Evolutionary conservation across 1,140 invertebrate genomes (phyloP).

Genomic region (Geopemphigus sp.): DNA sequence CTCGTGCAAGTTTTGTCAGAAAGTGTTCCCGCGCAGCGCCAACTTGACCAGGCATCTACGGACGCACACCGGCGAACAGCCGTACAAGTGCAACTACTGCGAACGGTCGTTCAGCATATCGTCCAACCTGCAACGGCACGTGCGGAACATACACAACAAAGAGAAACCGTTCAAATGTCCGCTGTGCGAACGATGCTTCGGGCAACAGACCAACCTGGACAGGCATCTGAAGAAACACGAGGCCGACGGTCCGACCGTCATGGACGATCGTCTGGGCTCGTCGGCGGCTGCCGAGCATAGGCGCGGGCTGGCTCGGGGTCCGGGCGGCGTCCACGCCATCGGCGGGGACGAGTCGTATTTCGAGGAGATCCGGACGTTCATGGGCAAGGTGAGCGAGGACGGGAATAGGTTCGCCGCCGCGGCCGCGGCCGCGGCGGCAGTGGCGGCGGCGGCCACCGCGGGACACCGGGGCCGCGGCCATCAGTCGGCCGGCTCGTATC

Average conservation of each 20-base stretch:
- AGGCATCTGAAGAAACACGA: slow-evolving; percentile 97
- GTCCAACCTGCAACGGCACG: slow-evolving; percentile 97
- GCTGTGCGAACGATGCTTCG: slow-evolving; percentile 87
- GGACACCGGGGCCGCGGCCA: not conserved
- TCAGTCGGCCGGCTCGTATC: not conserved
- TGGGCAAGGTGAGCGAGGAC: slow-evolving; percentile 78
- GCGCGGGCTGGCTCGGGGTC: slow-evolving; percentile 54
- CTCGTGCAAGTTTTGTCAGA: slow-evolving; percentile 97
- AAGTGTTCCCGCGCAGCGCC: slow-evolving; percentile 96
- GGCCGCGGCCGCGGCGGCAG: not conserved
- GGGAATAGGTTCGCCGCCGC: slow-evolving; percentile 52
- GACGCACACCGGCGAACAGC: slow-evolving; percentile 97
- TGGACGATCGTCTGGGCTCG: slow-evolving; percentile 60
- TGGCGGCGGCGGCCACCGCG: slow-evolving; percentile 1
- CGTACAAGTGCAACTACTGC: slow-evolving; percentile 98
- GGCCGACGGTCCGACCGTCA: slow-evolving; percentile 75
- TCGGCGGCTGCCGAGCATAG: slow-evolving; percentile 45
- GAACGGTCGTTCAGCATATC: slow-evolving; percentile 98
- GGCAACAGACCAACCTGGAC: slow-evolving; percentile 97
- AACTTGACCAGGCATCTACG: slow-evolving; percentile 94
- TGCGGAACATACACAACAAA: slow-evolving; percentile 99
- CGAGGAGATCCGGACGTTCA: slow-evolving; percentile 90
- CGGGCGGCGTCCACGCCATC: slow-evolving; percentile 55
- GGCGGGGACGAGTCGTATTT: slow-evolving; percentile 79
- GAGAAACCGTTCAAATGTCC: slow-evolving; percentile 87